Conservation (phyloP, 2,888 invertebrate species). For the Caenorhabditis sp. region DNA sequence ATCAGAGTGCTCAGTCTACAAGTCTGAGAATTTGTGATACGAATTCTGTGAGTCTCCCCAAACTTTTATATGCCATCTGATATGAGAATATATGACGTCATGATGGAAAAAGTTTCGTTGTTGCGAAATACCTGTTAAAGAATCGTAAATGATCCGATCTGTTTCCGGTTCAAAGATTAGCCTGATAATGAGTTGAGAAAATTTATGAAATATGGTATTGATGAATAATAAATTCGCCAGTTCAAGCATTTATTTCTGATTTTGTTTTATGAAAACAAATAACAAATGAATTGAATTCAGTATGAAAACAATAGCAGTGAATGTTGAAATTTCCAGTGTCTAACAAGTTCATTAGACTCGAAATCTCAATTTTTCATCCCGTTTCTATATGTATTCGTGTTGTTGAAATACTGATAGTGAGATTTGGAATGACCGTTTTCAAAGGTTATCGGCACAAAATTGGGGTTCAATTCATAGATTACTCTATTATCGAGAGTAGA, state of each 20-base stretch:
- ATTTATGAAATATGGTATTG: not conserved
- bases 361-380: constrained; percentile 23
- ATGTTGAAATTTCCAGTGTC: not conserved
- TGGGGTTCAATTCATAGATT: constrained; percentile 52
- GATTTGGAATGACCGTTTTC: constrained; percentile 28
- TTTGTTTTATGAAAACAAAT: constrained; percentile 34
- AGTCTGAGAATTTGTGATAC: constrained; percentile 10
- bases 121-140: constrained; percentile 4
- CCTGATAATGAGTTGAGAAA: not conserved
- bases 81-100: constrained; percentile 18
- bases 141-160: not conserved
- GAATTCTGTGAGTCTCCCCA: not conserved
- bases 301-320: not conserved
- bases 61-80: not conserved
- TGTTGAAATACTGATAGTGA: constrained; percentile 38
- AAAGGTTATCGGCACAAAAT: constrained; percentile 36
- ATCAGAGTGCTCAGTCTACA: not conserved
- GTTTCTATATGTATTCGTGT: constrained; percentile 28
- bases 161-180: constrained; percentile 24
- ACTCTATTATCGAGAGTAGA: not conserved
- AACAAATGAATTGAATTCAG: too few relatives aligned
- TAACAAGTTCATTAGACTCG: constrained; percentile 5
- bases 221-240: not conserved
- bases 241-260: constrained; percentile 20
- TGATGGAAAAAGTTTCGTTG: not conserved